Evolutionary conservation across 2,888 invertebrate species (phyloP), one percentile per base, ranked within the genome.

Genomic region (Hoplodrina blanda): DNA sequence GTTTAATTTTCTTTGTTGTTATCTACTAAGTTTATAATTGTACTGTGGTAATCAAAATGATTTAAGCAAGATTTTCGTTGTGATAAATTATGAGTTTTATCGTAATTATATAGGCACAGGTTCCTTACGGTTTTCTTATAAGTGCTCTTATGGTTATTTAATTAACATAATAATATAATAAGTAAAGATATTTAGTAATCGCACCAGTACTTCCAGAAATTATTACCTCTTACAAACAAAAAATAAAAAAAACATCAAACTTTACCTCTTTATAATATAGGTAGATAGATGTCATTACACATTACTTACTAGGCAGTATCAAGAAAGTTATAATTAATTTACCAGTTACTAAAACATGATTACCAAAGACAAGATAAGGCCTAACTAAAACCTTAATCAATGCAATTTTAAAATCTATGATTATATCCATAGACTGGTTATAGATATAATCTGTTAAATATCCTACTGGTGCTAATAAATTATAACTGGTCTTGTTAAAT

Each of bases 371-470:
- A 61, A 49, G 64, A 64, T 77, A 62, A 33, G 1, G 4, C 41
- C 44, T 33, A 78, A 64, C 64, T 78, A 72, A 65, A 62, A 62
- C 33, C 53, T 15, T 71, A 71, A 57, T 59, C 19, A 50, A 64
- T 33, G 56, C 20, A 54, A 64, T 49, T 71, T 78, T 55, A 20
- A 19, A 49, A 69, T 62, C 49, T 53, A 50, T 77, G 64, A 44
- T 6, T 76, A 20, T 25, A 53, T 62, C 33, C 53, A 44, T 61
- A 25, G 49, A 61, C 33, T 46, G 57, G 53, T 50, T 54, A 7
- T 0, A 37, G 62, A 74, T 76, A 19, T 46, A 37, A 70, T 76
- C 76, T 56, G 15, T 55, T 52, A 46, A 61, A 73, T 74, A 53
- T 56, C n/a, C 20, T n/a, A 44, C 44, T 55, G 25, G 41, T 56